phyloP scores from a whole-genome alignment of 23 tunicate genomes.

The Botrylloides violaceus region DNA sequence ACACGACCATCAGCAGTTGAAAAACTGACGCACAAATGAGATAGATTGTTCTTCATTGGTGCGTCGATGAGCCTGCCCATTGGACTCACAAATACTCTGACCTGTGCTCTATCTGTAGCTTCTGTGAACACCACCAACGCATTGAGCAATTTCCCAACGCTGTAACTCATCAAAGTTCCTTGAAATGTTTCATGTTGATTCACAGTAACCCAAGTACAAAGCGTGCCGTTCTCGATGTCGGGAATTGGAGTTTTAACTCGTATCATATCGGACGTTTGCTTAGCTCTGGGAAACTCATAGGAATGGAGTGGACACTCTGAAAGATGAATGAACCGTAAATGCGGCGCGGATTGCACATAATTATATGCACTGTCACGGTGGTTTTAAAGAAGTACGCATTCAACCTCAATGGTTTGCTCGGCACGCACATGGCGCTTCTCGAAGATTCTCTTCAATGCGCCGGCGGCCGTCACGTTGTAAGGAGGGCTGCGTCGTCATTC shows the following conservation, averaged over 20 bases:
- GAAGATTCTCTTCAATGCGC: no score
- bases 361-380: no score
- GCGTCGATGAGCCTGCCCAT: background rate
- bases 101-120: no score
- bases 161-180: background rate
- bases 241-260: conserved; percentile 4
- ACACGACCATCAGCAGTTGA: background rate
- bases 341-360: background rate
- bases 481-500: no score
- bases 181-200: background rate
- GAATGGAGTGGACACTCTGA: background rate
- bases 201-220: background rate
- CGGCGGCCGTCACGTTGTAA: no score
- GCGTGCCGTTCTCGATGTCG: background rate
- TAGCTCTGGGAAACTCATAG: background rate
- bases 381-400: no score
- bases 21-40: background rate
- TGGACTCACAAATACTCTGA: background rate
- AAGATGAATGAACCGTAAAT: background rate
- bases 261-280: background rate
- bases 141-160: background rate
- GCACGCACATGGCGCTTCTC: no score
- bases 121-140: background rate
- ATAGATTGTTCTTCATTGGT: background rate
- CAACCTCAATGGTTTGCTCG: no score